Evolutionary conservation across 2,113 vertebrate species (phyloP).

Genomic region (Aviceda subcristata): DNA sequence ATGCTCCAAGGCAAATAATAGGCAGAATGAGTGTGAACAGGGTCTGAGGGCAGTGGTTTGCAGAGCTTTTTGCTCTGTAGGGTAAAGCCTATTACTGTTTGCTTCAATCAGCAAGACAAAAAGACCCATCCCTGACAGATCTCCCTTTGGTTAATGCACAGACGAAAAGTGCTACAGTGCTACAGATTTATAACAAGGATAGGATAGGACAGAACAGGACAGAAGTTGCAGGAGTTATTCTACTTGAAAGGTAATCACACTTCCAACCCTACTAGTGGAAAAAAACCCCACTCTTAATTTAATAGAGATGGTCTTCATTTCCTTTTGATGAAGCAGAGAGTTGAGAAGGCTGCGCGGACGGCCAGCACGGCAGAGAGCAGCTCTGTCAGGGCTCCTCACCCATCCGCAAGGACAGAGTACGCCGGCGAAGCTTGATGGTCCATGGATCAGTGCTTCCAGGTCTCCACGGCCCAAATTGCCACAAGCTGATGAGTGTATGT

Average conservation of each 20-base stretch:
- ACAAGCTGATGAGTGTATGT: background rate
- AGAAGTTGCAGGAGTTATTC: background rate
- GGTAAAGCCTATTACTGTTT: background rate
- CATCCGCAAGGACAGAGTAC: background rate
- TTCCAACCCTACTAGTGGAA: background rate
- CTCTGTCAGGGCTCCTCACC: background rate
- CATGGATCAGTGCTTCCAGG: background rate
- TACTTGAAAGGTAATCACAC: background rate
- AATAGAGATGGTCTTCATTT: background rate
- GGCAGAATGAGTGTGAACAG: background rate
- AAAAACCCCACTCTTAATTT: background rate
- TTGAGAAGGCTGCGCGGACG: slow-evolving; percentile 10
- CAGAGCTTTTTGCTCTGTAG: background rate
- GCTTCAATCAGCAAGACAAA: background rate
- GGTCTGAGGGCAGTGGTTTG: background rate
- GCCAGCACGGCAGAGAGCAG: background rate
- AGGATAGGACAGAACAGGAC: background rate
- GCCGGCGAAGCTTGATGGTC: background rate
- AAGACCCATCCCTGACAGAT: background rate
- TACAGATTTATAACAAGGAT: background rate
- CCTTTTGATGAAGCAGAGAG: background rate
- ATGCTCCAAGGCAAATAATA: background rate
- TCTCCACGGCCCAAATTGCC: background rate
- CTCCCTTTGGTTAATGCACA: background rate
- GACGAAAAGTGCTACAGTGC: background rate